Base-by-base conservation (phyloP, 2,797 vertebrate species). In the Falco rusticolus region DNA sequence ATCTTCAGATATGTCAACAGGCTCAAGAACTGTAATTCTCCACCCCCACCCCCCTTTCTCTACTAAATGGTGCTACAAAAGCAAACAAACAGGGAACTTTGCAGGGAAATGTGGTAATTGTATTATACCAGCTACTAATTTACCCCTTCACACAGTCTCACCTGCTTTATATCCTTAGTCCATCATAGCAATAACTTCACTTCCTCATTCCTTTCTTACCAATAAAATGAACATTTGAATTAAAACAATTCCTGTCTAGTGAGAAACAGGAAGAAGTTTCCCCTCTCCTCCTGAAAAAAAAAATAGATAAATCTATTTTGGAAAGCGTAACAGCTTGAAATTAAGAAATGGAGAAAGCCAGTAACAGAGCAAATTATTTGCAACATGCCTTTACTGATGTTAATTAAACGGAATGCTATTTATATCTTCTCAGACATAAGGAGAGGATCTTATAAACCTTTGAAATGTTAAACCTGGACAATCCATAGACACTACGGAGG, bases 351-450 rank as follows among this genome's bases (percentile, higher is more conserved):
- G 37, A 84, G 59, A 72, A 76, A 88, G 63, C 6, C 70, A 63
- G 43, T 45, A 84, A 65, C 37, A 81, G 54, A 90, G 18, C 16
- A 87, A 70, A 87, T 90, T 86, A 61, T 87, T 75, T 89, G 69
- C 48, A 93, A 29, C n/a, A 48, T 82, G 39, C 26, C 48, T 84
- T 87, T 81, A 25, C 72, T 79, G 86, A 76, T 51, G 54, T 60
- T 92, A 96, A 93, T 87, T 89, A 90, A 89, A 63, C 47, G 43
- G 48, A 89, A 79, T 59, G 10, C 48, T 93, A 72, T 89, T 96
- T 93, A 81, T 89, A 75, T 64, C 29, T 45, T 83, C 56, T 56
- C n/a, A 93, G 70, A 59, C 63, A 72, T 86, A 84, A 72, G 76
- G 57, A 90, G 77, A 84, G 66, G 54, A 84, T 81, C 79, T 90